Percentiles rank a stretch among this genome's conserved stretches.
Evolutionary conservation across 2,888 invertebrate genomes (phyloP).

Genomic region (Cryptocephalus moraei): DNA sequence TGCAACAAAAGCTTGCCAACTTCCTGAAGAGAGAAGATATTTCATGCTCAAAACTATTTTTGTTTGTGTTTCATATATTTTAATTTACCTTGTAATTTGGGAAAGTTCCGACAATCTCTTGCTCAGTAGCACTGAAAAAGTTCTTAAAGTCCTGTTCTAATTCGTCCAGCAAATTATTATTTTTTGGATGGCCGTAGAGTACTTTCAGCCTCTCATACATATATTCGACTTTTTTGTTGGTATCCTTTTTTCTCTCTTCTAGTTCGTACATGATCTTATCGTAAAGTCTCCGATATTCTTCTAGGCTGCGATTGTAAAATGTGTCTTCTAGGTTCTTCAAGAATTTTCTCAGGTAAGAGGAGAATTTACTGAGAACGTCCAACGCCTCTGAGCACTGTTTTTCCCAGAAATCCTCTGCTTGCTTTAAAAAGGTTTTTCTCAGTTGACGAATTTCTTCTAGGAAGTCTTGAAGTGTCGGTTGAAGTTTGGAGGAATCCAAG

Average conservation of each 20-base stretch:
- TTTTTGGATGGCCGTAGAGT: conserved; percentile 27
- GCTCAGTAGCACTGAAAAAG: background rate
- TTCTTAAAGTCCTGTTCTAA: conserved; percentile 15
- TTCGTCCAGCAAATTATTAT: conserved; percentile 19
- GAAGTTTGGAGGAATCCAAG: conserved; percentile 17
- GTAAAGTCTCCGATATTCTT: conserved; percentile 1
- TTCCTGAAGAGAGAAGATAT: too few relatives aligned
- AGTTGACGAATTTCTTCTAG: conserved; percentile 22
- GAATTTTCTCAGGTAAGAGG: conserved; percentile 7
- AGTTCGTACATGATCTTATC: conserved; percentile 5
- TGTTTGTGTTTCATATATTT: too few relatives aligned
- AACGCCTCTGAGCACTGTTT: conserved; percentile 11
- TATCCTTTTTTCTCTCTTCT: conserved; percentile 5
- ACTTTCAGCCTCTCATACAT: conserved; percentile 25
- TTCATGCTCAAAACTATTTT: too few relatives aligned
- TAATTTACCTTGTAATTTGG: conserved; percentile 5
- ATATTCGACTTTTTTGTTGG: conserved; percentile 8
- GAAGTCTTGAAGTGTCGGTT: conserved; percentile 19
- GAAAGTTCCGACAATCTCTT: conserved; percentile 1
- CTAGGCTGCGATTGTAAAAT: conserved; percentile 1
- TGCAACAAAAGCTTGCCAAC: too few relatives aligned
- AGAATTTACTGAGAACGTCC: conserved; percentile 3
- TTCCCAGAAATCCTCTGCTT: conserved; percentile 25
- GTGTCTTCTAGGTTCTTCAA: conserved; percentile 3
- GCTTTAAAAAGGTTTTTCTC: conserved; percentile 23